Evolutionary conservation across 2,888 invertebrate genomes (phyloP).

Genomic region (Xanthorhoe spadicearia): DNA sequence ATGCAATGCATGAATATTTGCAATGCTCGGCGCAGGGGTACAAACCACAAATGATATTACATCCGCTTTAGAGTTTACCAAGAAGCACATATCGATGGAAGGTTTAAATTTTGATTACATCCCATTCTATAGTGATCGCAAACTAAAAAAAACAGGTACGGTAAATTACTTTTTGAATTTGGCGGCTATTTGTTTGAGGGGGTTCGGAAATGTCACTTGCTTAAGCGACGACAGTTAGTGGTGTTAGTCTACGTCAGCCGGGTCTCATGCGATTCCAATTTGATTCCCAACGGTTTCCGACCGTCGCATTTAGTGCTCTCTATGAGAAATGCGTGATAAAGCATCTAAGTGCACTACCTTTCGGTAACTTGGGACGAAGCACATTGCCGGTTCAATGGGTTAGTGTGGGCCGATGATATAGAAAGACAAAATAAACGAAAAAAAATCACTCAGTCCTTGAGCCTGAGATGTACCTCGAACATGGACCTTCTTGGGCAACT

Average conservation of each 20-base stretch:
- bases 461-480: conserved; percentile 92
- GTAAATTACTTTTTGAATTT: conserved; percentile 44
- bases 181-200: conserved; percentile 36
- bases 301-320: conserved; percentile 68
- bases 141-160: conserved; percentile 59
- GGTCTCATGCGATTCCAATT: conserved; percentile 70
- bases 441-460: conserved; percentile 78
- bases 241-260: conserved; percentile 63
- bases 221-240: conserved; percentile 58
- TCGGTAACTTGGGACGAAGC: conserved; percentile 75
- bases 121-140: conserved; percentile 63
- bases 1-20: conserved; percentile 75
- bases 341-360: conserved; percentile 80
- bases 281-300: conserved; percentile 52
- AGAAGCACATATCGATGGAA: conserved; percentile 80
- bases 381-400: conserved; percentile 73
- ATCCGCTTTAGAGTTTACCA: conserved; percentile 84
- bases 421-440: conserved; percentile 56
- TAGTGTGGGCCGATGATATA: conserved; percentile 78
- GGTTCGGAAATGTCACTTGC: conserved; percentile 51
- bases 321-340: conserved; percentile 81
- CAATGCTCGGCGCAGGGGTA: conserved; percentile 75
- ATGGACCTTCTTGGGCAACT: conserved; percentile 99
- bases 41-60: conserved; percentile 78
- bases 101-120: conserved; percentile 55